A percentile compares a stretch with the other conserved stretches of the same genome.
phyloP scores from a whole-genome alignment of 2,113 vertebrate genomes.

The Scomber japonicus region DNA sequence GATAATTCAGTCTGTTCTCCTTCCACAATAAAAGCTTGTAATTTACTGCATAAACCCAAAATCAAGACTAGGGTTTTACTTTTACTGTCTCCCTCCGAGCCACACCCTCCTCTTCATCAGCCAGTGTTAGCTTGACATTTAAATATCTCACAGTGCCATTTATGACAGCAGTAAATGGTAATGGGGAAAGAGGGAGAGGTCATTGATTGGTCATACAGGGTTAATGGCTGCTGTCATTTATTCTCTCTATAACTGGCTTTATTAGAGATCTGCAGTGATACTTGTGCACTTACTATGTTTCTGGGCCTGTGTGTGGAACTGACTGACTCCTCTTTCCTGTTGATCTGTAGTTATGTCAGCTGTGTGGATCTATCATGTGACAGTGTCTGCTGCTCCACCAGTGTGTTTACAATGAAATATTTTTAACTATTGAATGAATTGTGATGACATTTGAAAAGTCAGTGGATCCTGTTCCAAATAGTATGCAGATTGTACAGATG shows the following conservation, averaged over 20 bases:
- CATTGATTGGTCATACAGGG: conserved; percentile 14
- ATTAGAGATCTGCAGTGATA: background rate
- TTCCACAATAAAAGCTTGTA: conserved; percentile 5
- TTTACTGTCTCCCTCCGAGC: background rate
- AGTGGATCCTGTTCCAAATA: too few relatives aligned
- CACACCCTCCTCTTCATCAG: conserved; percentile 13
- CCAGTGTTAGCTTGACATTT: conserved; percentile 19
- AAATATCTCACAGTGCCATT: conserved; percentile 29
- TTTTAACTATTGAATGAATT: too few relatives aligned
- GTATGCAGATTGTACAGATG: too few relatives aligned
- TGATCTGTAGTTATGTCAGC: too few relatives aligned
- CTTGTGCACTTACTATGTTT: background rate
- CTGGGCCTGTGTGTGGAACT: background rate
- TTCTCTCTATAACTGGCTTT: conserved; percentile 22
- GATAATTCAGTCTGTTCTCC: background rate
- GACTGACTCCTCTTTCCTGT: too few relatives aligned
- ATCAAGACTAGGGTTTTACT: background rate
- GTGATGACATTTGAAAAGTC: too few relatives aligned
- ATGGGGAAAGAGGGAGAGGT: background rate
- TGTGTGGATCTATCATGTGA: too few relatives aligned
- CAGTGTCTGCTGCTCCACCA: too few relatives aligned
- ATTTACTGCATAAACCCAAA: conserved; percentile 1
- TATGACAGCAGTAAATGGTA: conserved; percentile 32
- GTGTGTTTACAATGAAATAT: too few relatives aligned
- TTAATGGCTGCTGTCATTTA: conserved; percentile 24